phyloP scores from a whole-genome alignment of 2,113 vertebrate species.

The Tetrax tetrax region DNA sequence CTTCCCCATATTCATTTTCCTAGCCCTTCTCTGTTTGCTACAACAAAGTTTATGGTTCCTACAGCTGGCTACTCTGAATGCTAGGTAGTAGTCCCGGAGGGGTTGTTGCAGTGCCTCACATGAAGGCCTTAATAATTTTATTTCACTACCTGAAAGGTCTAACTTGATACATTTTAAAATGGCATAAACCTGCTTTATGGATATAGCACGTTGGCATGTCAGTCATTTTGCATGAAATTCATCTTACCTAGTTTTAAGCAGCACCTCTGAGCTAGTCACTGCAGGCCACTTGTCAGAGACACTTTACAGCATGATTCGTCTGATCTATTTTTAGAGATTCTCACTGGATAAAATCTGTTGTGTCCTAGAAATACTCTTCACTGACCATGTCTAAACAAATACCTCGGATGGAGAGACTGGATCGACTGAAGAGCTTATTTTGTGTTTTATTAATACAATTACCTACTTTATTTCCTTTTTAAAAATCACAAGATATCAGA shows the following conservation, averaged over 20 bases:
- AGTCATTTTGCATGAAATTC: background rate
- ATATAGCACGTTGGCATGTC: background rate
- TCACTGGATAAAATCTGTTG: constrained; percentile 27
- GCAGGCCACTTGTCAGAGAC: background rate
- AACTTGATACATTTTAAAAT: background rate
- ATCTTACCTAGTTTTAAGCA: background rate
- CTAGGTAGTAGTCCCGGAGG: background rate
- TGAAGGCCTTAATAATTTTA: background rate
- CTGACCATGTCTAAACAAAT: background rate
- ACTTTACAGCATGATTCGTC: background rate
- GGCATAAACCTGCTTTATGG: background rate
- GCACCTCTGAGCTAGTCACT: background rate
- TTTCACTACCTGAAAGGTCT: background rate
- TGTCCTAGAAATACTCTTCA: constrained; percentile 3
- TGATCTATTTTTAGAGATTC: constrained; percentile 24
- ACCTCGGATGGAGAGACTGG: background rate
- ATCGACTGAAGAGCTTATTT: background rate
- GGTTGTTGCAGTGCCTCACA: background rate
- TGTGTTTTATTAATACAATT: background rate
- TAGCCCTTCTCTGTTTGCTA: background rate
- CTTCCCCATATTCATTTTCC: background rate
- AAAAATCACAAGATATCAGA: background rate
- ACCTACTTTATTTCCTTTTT: background rate
- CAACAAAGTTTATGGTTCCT: background rate
- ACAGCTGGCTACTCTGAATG: background rate